phyloP scores from a whole-genome alignment of 2,113 vertebrate species.

The Grantiella picta region DNA sequence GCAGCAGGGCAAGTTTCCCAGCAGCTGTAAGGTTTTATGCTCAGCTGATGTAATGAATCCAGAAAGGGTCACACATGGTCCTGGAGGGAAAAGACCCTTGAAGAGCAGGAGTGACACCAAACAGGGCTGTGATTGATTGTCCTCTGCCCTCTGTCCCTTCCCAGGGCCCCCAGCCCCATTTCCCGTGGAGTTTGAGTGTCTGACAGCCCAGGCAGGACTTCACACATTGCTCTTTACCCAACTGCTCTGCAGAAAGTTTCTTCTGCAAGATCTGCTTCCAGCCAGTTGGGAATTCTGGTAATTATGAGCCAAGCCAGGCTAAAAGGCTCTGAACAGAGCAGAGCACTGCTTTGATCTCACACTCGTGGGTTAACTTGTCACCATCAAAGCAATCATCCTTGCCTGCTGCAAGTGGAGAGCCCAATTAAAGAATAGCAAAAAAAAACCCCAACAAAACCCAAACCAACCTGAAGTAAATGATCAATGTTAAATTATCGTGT shows the following conservation, averaged over 20 bases:
- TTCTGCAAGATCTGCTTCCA: background rate
- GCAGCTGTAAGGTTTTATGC: background rate
- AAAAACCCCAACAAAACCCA: background rate
- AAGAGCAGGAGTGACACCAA: background rate
- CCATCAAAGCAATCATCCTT: background rate
- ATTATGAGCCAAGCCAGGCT: background rate
- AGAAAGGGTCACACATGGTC: background rate
- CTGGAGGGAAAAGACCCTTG: background rate
- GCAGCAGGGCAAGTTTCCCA: background rate
- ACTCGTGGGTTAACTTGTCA: background rate
- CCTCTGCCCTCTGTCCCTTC: background rate
- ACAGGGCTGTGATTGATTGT: background rate
- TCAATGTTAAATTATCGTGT: background rate
- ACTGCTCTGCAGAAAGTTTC: background rate
- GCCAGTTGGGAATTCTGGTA: background rate
- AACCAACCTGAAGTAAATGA: background rate
- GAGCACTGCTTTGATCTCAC: background rate
- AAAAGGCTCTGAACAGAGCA: background rate
- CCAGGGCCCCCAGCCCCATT: rapidly evolving
- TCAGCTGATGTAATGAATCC: background rate
- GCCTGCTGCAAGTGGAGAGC: background rate
- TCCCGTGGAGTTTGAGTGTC: background rate
- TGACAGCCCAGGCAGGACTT: background rate
- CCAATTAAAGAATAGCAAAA: background rate
- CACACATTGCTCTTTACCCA: background rate